phyloP scores from a whole-genome alignment of 92 coral and sea anemone genomes.

The Bergia puertoricense region DNA sequence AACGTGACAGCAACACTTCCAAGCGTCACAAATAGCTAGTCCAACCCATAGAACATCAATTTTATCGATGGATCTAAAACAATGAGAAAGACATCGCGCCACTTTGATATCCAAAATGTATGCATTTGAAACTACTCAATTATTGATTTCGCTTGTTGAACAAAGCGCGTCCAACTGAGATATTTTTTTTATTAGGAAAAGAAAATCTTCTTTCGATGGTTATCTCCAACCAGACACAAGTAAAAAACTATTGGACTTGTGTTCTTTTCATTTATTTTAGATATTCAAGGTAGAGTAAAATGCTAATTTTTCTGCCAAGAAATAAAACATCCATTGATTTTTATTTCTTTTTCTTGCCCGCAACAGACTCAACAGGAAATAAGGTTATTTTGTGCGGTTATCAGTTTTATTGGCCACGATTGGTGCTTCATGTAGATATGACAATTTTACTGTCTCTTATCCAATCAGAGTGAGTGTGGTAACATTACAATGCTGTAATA shows the following conservation, averaged over 20 bases:
- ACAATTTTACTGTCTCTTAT: constrained; percentile 12
- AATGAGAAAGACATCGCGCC: constrained; percentile 3
- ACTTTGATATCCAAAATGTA: constrained; percentile 55
- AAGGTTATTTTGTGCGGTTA: constrained; percentile 30
- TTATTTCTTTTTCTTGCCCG: not conserved
- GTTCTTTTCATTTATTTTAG: not conserved
- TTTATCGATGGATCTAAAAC: constrained; percentile 31
- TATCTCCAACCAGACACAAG: not conserved
- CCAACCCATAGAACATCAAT: not conserved
- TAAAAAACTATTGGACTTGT: not conserved
- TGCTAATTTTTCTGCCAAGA: not conserved
- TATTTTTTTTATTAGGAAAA: constrained; percentile 22
- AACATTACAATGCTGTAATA: constrained; percentile 25
- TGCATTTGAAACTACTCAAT: constrained; percentile 56
- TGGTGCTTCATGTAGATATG: constrained; percentile 37
- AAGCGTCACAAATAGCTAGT: not conserved
- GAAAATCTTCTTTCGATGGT: not conserved
- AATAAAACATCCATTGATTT: not conserved
- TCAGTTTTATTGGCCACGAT: constrained; percentile 5
- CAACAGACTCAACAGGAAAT: constrained; percentile 37
- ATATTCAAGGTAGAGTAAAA: not conserved
- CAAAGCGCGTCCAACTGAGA: constrained; percentile 39
- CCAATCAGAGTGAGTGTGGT: constrained; percentile 64
- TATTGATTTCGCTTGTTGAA: constrained; percentile 55
- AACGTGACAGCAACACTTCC: constrained; percentile 24